phyloP scores from a whole-genome alignment of 1,140 invertebrate genomes.

The Doryteuthis pealeii region DNA sequence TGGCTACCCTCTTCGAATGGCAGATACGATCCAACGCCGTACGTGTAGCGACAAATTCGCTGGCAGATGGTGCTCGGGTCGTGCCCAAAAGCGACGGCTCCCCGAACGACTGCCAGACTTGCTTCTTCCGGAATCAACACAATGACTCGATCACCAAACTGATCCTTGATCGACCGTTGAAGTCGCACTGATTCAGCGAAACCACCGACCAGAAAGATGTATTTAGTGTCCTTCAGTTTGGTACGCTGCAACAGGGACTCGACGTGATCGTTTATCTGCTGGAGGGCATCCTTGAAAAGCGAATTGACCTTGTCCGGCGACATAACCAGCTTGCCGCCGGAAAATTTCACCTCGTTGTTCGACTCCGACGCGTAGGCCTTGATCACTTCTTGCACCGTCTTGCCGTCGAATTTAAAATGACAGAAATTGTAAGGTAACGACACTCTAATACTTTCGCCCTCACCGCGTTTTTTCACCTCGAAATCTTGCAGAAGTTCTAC shows the following conservation, averaged over 20 bases:
- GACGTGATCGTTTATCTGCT: slow-evolving; percentile 51
- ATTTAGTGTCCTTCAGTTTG: slow-evolving; percentile 58
- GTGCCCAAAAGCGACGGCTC: slow-evolving; percentile 67
- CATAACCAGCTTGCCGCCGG: slow-evolving; percentile 50
- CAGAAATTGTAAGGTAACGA: slow-evolving; percentile 54
- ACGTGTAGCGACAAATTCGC: slow-evolving; percentile 65
- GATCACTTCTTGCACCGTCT: slow-evolving; percentile 47
- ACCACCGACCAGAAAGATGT: slow-evolving; percentile 67
- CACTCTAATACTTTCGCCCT: slow-evolving; percentile 50
- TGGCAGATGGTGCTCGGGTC: slow-evolving; percentile 65
- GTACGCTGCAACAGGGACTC: slow-evolving; percentile 41
- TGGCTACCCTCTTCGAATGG: slow-evolving; percentile 64
- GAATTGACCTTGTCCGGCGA: slow-evolving; percentile 41
- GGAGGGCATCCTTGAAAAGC: slow-evolving; percentile 46
- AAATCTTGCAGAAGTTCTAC: slow-evolving; percentile 56
- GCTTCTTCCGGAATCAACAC: slow-evolving; percentile 65
- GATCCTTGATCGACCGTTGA: slow-evolving; percentile 62
- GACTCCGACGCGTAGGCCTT: slow-evolving; percentile 37
- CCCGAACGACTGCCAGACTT: slow-evolving; percentile 54
- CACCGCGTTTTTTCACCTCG: slow-evolving; percentile 55
- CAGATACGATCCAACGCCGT: slow-evolving; percentile 67
- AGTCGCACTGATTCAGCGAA: slow-evolving; percentile 66
- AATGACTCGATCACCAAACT: slow-evolving; percentile 61
- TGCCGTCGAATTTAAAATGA: slow-evolving; percentile 46
- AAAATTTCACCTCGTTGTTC: slow-evolving; percentile 46